phyloP scores from a whole-genome alignment of 2,113 vertebrate genomes.

The Balaenoptera acutorostrata region DNA sequence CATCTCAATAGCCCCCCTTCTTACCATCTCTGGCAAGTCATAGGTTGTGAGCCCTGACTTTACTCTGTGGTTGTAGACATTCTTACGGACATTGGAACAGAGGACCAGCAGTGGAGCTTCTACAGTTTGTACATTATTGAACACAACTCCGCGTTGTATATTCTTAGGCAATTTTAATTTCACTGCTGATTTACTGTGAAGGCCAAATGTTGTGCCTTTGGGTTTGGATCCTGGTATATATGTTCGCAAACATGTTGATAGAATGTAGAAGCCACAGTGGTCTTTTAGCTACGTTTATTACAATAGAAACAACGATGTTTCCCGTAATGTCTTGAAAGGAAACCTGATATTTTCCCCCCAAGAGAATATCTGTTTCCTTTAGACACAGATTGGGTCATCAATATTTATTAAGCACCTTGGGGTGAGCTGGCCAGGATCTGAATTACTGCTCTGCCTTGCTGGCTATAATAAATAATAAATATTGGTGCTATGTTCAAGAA shows the following conservation, averaged over 20 bases:
- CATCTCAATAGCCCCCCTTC: not conserved
- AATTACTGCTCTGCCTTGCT: not conserved
- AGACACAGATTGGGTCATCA: not conserved
- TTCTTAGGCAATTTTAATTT: not conserved
- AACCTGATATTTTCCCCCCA: not conserved
- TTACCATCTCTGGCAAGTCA: rapidly evolving
- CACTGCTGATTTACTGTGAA: not conserved
- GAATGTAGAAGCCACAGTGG: not conserved
- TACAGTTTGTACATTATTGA: rapidly evolving
- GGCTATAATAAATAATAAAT: slow-evolving; percentile 26
- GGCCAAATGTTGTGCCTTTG: not conserved
- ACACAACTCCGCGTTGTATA: rapidly evolving
- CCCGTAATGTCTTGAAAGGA: not conserved
- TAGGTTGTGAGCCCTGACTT: not conserved
- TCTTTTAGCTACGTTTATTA: not conserved
- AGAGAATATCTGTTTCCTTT: not conserved
- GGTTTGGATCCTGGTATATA: not conserved
- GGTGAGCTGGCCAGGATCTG: not conserved
- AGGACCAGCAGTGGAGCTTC: not conserved
- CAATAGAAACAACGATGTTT: not conserved
- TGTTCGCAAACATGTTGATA: not conserved
- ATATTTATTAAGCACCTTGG: not conserved
- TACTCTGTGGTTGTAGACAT: rapidly evolving
- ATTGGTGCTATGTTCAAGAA: not conserved
- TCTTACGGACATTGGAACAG: rapidly evolving